These are phyloP conservation scores for Cryptus armator DNA, from an alignment of 2,888 invertebrate genomes.

Conservation along the genomic window DNA sequence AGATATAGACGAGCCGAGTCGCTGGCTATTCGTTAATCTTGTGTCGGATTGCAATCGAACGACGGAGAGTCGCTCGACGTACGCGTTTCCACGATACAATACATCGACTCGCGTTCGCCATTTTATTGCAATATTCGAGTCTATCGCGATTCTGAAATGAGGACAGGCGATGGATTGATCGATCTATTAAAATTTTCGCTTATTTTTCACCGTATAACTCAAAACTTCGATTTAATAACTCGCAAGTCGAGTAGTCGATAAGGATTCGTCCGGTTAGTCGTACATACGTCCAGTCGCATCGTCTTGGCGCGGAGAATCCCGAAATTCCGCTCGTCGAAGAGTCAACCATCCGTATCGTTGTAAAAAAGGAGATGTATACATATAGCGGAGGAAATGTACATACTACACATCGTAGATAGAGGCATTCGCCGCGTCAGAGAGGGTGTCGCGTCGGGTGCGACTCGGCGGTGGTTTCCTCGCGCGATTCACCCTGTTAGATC, in stretches of 20 bases:
- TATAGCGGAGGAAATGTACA: not conserved
- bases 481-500: slow-evolving; percentile 36
- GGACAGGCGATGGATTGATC: no score
- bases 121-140: not conserved
- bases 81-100: not conserved
- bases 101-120: not conserved
- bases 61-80: not conserved
- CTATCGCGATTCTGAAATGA: no score
- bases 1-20: slow-evolving; percentile 25
- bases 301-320: not conserved
- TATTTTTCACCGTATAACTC: no score
- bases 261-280: no score
- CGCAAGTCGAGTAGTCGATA: no score
- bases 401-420: not conserved
- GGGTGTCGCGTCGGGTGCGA: slow-evolving; percentile 21
- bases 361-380: not conserved
- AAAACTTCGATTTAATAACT: no score
- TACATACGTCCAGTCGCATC: no score
- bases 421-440: slow-evolving; percentile 7
- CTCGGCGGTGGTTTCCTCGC: slow-evolving; percentile 32
- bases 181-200: no score
- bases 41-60: slow-evolving; percentile 17
- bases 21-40: slow-evolving; percentile 60
- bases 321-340: not conserved
- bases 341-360: slow-evolving; percentile 34